A percentile compares a stretch with the other conserved stretches of the same genome.
Evolutionary conservation across 2,888 invertebrate genomes (phyloP).

Genomic region (Rutpela maculata): DNA sequence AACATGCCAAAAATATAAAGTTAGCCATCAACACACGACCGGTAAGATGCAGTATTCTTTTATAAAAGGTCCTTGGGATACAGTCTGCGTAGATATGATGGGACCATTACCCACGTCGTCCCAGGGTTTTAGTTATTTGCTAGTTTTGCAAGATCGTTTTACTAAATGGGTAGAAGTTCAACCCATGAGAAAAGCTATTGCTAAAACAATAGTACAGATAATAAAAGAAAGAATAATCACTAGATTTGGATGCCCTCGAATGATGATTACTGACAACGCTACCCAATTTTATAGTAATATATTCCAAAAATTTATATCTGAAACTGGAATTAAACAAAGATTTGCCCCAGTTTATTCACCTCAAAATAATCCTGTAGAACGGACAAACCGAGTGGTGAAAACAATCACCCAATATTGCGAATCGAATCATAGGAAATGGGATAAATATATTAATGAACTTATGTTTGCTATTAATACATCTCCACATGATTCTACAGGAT

Average conservation of each 20-base stretch:
- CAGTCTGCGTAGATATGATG: background rate
- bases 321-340: background rate
- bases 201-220: too few relatives aligned
- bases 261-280: conserved; percentile 62
- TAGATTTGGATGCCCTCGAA: conserved; percentile 37
- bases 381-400: background rate
- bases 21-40: too few relatives aligned
- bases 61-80: conserved; percentile 38
- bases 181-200: conserved; percentile 48
- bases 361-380: background rate
- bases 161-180: conserved; percentile 53
- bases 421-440: conserved; percentile 61
- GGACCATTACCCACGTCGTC: conserved; percentile 38
- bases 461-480: conserved; percentile 60
- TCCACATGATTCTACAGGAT: conserved; percentile 56
- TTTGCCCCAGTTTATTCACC: background rate
- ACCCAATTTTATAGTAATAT: conserved; percentile 57
- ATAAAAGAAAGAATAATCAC: conserved; percentile 13
- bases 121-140: conserved; percentile 41
- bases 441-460: conserved; percentile 57
- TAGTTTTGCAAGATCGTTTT: conserved; percentile 53
- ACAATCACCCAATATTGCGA: conserved; percentile 62
- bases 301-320: conserved; percentile 32
- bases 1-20: conserved; percentile 2
- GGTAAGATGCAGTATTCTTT: too few relatives aligned